Evolutionary conservation across 1,140 invertebrate species (phyloP), one percentile per base, ranked within the genome.

Genomic region (Calosoma granatense): DNA sequence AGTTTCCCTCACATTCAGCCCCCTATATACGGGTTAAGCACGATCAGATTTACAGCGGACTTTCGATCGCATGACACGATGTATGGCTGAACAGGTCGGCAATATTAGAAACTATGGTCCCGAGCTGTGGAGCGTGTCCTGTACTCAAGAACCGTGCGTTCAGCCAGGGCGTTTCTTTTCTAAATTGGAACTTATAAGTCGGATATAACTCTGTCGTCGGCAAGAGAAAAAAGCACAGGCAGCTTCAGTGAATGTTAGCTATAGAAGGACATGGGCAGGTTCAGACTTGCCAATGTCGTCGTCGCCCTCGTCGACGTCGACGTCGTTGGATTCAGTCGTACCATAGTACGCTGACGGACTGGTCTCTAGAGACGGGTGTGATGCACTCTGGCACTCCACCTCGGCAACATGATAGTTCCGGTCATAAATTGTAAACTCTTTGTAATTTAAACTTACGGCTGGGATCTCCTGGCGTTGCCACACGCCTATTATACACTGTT

Each of bases 121-220:
- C 26, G 26, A 6, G 26, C 26, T 36, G 6, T n/a, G 4, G 41
- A 47, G 9, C 41, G 15, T 47, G 6, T 47, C 41, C 41, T 17
- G 6, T 36, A 36, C 26, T 9, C 26, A 36, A 36, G 26, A n/a
- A 36, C n/a, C 26, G 26, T 36, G 26, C 26, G 26, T 47, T 47
- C 41, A 47, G 15, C 41, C 17, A 17, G 41, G 41, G 41, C 17
- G n/a, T 36, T 11, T 17, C 9, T 47, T 47, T 17, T 17, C 9
- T 47, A 47, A 47, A 47, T 47, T 47, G 41, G 41, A 47, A 47
- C 41, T 47, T 47, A 47, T 47, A 47, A 47, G 9, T 47, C 17
- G 6, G 41, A 47, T 47, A 36, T 36, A 36, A 36, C 26, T 36
- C 26, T 36, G 26, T 36, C 26, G 26, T 9, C 41, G 4, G 4